Base-by-base conservation (phyloP, 2,113 vertebrate species). In the Clarias gariepinus region DNA sequence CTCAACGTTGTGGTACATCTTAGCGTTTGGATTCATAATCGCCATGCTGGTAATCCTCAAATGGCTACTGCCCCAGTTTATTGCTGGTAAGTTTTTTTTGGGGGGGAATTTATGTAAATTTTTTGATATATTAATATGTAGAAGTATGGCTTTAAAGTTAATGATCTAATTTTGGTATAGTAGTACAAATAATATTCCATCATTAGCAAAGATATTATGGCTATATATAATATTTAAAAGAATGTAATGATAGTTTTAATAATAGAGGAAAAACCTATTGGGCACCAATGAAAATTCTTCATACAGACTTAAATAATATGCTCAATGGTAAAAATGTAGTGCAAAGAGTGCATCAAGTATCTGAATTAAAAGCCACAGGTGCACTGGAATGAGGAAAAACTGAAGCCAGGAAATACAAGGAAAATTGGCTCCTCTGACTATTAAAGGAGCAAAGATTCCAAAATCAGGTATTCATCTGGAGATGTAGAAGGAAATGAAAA, bases 41-140 rank as follows among this genome's bases (percentile, higher is more conserved):
- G 2, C 90, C 30, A 12, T 60, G 86, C 0, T 93, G 21, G 13
- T 0, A 64, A 0, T 91, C 11, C 85, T 95, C 64, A 10, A 0
- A 21, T 1, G 61, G 58, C 36, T 91, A 89, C 74, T 94, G 55
- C 23, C 0, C 23, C 64, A 74, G 61, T 88, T 91, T 64, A 0
- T 87, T 85, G 30, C 74, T 91, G 91, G 95, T 95, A 87, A 93
- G 16, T 57, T 58, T 88, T 21, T 80, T 30, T 81, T 55, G 4
- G 28, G 30, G 77, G 57, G 10, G 15, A 73, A 7, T 28, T 57
- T 18, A 47, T 78, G 9, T 30, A 47, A 21, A 52, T 5, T 63
- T 47, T 12, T 21, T 63, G 4, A 33, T 64, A 15, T 41, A 69
- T 25, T 33, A 79, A 33, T 28, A 30, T 57, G 57, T 33, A 60